Conservation (phyloP, 2,888 invertebrate species). For the Drosophila algonquin region DNA sequence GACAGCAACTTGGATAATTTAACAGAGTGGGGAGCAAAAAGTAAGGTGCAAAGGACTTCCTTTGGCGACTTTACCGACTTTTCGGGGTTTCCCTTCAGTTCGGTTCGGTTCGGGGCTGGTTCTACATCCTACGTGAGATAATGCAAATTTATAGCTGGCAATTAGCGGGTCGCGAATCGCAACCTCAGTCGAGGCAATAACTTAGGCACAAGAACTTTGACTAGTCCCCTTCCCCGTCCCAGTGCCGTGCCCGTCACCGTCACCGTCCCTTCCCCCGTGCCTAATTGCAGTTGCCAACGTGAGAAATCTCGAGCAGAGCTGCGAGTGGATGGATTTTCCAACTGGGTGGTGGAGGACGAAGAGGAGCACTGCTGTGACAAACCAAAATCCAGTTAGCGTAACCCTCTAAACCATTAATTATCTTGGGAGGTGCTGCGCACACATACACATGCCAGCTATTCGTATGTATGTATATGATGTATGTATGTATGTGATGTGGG, state of each 20-base stretch:
- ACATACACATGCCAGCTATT: too few species aligned
- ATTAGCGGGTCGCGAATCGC: slow-evolving; percentile 73
- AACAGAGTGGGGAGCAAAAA: slow-evolving; percentile 20
- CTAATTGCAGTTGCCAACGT: slow-evolving; percentile 70
- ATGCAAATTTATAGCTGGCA: slow-evolving; percentile 78
- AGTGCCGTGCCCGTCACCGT: too few species aligned
- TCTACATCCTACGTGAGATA: slow-evolving; percentile 66
- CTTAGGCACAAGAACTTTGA: slow-evolving; percentile 60
- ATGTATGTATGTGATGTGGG: slow-evolving; percentile 38
- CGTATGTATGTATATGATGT: slow-evolving; percentile 32
- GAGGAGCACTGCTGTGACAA: slow-evolving; percentile 41
- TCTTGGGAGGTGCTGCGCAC: slow-evolving; percentile 45
- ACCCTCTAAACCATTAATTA: slow-evolving; percentile 69
- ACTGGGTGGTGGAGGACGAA: not conserved
- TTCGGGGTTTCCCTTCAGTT: not conserved
- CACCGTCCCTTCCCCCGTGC: slow-evolving; percentile 27
- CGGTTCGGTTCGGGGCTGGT: slow-evolving; percentile 2
- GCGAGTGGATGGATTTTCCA: slow-evolving; percentile 9
- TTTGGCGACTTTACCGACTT: slow-evolving; percentile 31
- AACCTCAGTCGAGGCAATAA: slow-evolving; percentile 70
- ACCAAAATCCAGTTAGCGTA: slow-evolving; percentile 73
- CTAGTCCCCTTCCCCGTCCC: slow-evolving; percentile 36
- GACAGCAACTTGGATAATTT: slow-evolving; percentile 70
- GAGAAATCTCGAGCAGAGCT: slow-evolving; percentile 58
- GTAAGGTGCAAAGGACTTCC: slow-evolving; percentile 1